Evolutionary conservation across 1,140 invertebrate genomes (phyloP).

Genomic region (Drosophila sp.): DNA sequence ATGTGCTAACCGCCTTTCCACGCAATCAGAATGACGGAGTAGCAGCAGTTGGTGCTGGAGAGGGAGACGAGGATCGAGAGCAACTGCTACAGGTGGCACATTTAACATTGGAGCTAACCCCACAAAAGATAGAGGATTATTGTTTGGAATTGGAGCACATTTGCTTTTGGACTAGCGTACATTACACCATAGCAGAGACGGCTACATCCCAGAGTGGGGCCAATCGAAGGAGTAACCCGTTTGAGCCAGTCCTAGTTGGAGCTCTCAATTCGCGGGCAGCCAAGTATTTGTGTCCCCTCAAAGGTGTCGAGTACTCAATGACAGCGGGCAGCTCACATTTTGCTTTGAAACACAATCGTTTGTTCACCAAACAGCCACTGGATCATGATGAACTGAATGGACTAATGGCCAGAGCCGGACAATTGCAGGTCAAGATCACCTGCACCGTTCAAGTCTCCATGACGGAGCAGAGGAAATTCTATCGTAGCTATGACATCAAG

Average conservation of each 20-base stretch:
- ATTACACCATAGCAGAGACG: slow-evolving; percentile 69
- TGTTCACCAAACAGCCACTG: slow-evolving; percentile 61
- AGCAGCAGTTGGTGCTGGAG: neutral
- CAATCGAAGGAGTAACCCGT: slow-evolving; percentile 17
- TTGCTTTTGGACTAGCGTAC: slow-evolving; percentile 70
- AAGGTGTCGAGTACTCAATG: slow-evolving; percentile 57
- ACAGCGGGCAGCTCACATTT: slow-evolving; percentile 59
- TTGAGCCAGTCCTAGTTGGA: slow-evolving; percentile 63
- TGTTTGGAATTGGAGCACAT: slow-evolving; percentile 72
- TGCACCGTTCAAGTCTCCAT: slow-evolving; percentile 55
- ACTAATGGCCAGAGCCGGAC: slow-evolving; percentile 39
- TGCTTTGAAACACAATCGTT: slow-evolving; percentile 59
- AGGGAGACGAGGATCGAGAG: neutral
- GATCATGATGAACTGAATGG: slow-evolving; percentile 75
- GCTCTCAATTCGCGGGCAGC: slow-evolving; percentile 64
- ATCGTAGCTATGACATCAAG: slow-evolving; percentile 58
- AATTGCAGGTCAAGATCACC: slow-evolving; percentile 50
- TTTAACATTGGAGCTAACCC: slow-evolving; percentile 62
- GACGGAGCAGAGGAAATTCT: slow-evolving; percentile 49
- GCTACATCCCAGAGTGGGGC: neutral
- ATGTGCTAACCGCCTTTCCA: slow-evolving; percentile 65
- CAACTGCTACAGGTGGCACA: slow-evolving; percentile 58
- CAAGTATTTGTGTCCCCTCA: slow-evolving; percentile 65
- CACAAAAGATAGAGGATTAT: slow-evolving; percentile 55
- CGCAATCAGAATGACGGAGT: slow-evolving; percentile 17